Conservation (phyloP, 2,797 vertebrate species). For the Poeciliopsis paucimaculata region DNA sequence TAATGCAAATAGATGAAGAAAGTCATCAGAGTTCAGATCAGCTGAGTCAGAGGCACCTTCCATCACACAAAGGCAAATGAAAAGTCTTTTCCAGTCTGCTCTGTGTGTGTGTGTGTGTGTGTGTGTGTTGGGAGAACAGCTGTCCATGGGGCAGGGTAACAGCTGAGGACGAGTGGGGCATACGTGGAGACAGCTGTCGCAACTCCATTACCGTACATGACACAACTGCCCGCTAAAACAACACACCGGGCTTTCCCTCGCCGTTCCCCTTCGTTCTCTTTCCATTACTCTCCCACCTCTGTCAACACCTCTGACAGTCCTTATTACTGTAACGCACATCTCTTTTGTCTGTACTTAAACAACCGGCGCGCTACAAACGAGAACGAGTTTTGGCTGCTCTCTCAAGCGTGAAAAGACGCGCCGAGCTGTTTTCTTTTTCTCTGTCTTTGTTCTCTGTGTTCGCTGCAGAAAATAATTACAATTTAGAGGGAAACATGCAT, state of each 20-base stretch:
- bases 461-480: slow-evolving; percentile 22
- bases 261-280: slow-evolving; percentile 44
- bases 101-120: slow-evolving; percentile 15
- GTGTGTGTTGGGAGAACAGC: slow-evolving; percentile 7
- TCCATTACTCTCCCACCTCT: slow-evolving; percentile 39
- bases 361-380: not conserved
- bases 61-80: slow-evolving; percentile 81
- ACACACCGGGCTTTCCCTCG: slow-evolving; percentile 67
- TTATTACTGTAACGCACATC: slow-evolving; percentile 11
- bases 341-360: slow-evolving; percentile 21
- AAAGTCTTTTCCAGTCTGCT: slow-evolving; percentile 83
- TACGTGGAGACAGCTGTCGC: slow-evolving; percentile 86
- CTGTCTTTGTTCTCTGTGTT: slow-evolving; percentile 25
- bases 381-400: not conserved
- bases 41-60: slow-evolving; percentile 80
- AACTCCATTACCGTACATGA: slow-evolving; percentile 79
- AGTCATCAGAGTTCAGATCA: slow-evolving; percentile 65
- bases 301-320: slow-evolving; percentile 24
- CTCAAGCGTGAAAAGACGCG: not conserved
- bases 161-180: slow-evolving; percentile 89
- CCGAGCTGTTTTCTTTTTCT: slow-evolving; percentile 1
- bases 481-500: slow-evolving; percentile 8
- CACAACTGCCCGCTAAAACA: slow-evolving; percentile 73
- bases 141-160: slow-evolving; percentile 85
- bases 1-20: slow-evolving; percentile 46